Base-by-base conservation (phyloP, 2,888 invertebrate genomes). In the Tricholauxania praeusta region DNA sequence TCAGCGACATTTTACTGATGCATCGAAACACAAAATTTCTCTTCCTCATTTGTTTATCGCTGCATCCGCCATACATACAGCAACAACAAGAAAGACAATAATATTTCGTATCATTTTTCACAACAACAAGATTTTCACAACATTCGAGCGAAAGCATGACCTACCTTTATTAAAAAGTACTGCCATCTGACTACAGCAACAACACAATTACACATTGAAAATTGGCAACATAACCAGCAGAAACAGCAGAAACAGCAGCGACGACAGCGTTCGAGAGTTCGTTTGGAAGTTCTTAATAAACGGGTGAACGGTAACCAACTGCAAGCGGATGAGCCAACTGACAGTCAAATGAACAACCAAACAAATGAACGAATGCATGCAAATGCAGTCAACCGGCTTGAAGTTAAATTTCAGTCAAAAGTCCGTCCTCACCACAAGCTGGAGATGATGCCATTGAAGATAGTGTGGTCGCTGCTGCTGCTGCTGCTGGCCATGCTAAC, bases 91-190 rank as follows among this genome's bases (percentile, higher is more conserved):
- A 57, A 17, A 17, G 52, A n/a, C 52, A 65, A 48, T 14, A 22
- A 57, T n/a, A 66, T 62, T 51, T 65, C n/a, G n/a, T 55, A 57
- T 57, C 32, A 28, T 39, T 67, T 71, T 51, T 53, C 64, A 70
- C 70, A 70, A 49, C 73, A 70, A 57, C 28, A 12, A 55, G 28
- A 57, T 39, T 6, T 53, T 53, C 55, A 70, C 52, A 63, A 70
- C 62, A 70, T 19, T 39, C 52, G 63, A 63, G 70, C 63, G 70
- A 70, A 70, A 70, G 70, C 70, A 70, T 70, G 70, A 70, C 70
- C 70, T 70, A 70, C 70, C 70, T 70, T 70, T 63, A 70, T 53
- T 39, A 63, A 70, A 70, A 70, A 70, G 70, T 70, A 70, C 70
- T 70, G 62, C 15, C 70, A 70, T 32, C 17, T 28, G 53, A 52